Evolutionary conservation across 2,888 invertebrate species (phyloP), one percentile per base, ranked within the genome.

Genomic region (Andrena fulva): DNA sequence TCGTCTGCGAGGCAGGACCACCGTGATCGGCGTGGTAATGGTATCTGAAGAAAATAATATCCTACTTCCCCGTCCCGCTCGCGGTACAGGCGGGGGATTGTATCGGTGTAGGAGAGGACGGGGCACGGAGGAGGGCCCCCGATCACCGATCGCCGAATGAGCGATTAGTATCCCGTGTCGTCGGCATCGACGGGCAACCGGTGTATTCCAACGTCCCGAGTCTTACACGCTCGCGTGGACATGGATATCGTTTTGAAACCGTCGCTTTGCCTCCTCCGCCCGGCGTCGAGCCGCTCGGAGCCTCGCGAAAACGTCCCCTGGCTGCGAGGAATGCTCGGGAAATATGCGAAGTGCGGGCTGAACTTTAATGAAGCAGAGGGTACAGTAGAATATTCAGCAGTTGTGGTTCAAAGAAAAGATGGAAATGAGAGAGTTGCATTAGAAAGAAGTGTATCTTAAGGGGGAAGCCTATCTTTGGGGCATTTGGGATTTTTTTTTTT

Each of bases 91-190:
- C 71, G 74, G 80, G 73, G 42, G 42, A 4, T 42, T 72, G 80
- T 68, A 87, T 74, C 75, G 82, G 16, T 75, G 64, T 73, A 81
- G 79, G 7, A 52, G 50, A 74, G 20, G 66, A 48, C 66, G 16
- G 42, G 74, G 66, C 63, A 29, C 77, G 72, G 68, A 29, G 60
- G 42, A 76, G 78, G 67, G 68, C 80, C 70, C 80, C 69, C 89
- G 91, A 92, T 91, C 91, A 89, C 77, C 80, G 80, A 89, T 87
- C 88, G 89, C 89, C 90, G 91, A 92, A 90, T 91, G 92, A 92
- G 86, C 93, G 92, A 94, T 93, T 93, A 92, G 92, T 93, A 92
- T 93, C 92, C 88, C 91, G 89, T 93, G 92, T 92, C 92, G 85
- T 87, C 89, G 78, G 79, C 78, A 80, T 82, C 77, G 89, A 87